Evolutionary conservation across 2,888 invertebrate genomes (phyloP).

Genomic region (Neria commutata): DNA sequence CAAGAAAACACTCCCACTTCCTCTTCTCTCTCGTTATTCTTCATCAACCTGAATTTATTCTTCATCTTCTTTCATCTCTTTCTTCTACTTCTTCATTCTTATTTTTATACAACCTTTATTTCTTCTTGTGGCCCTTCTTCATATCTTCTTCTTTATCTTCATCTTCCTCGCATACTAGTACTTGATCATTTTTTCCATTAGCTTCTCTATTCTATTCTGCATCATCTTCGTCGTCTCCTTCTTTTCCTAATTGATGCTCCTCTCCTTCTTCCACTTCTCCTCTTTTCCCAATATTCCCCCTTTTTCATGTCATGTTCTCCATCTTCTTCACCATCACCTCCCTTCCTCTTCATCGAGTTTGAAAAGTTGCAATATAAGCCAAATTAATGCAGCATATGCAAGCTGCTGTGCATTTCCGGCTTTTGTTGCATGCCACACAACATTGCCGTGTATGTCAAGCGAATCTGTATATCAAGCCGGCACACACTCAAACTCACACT

Average conservation of each 20-base stretch:
- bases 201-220: not conserved
- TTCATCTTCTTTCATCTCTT: not conserved
- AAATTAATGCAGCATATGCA: too few relatives aligned
- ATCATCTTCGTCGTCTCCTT: not conserved
- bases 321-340: not conserved
- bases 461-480: conserved; percentile 16
- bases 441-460: not conserved
- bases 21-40: not conserved
- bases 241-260: not conserved
- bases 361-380: too few relatives aligned
- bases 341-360: not conserved
- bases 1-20: not conserved
- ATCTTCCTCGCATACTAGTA: not conserved
- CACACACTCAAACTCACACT: conserved; percentile 4
- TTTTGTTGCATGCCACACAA: not conserved
- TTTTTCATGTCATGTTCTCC: not conserved
- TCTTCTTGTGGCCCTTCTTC: not conserved
- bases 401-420: not conserved
- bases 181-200: not conserved
- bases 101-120: not conserved
- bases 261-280: not conserved
- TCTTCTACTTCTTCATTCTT: not conserved
- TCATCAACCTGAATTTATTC: not conserved
- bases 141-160: not conserved
- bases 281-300: not conserved